phyloP scores from a whole-genome alignment of 2,113 vertebrate genomes.

The Embiotoca jacksoni region DNA sequence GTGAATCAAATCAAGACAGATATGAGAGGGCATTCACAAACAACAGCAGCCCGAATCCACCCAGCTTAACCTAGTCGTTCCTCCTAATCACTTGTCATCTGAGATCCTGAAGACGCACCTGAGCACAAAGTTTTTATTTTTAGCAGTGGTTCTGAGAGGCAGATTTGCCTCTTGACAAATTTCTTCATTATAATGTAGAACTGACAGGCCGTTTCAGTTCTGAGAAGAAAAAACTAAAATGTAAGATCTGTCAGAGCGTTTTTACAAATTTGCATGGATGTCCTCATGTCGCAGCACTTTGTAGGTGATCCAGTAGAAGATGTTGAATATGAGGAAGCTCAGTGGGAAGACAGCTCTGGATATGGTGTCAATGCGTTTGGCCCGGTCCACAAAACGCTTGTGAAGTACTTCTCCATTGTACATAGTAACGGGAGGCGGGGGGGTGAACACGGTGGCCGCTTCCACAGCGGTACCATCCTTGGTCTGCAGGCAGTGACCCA shows the following conservation, averaged over 20 bases:
- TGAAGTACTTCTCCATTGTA: slow-evolving; percentile 82
- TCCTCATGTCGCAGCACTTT: slow-evolving; percentile 93
- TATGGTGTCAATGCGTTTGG: slow-evolving; percentile 94
- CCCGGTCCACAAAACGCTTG: slow-evolving; percentile 88
- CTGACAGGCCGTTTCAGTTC: slow-evolving; percentile 79
- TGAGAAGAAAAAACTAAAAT: slow-evolving; percentile 41
- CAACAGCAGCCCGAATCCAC: slow-evolving; percentile 44
- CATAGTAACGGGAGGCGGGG: slow-evolving; percentile 65
- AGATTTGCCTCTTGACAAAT: slow-evolving; percentile 46
- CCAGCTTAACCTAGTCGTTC: slow-evolving; percentile 38
- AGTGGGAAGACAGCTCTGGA: slow-evolving; percentile 93
- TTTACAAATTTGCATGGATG: slow-evolving; percentile 86
- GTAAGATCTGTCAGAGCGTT: slow-evolving; percentile 30
- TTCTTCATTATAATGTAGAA: slow-evolving; percentile 65
- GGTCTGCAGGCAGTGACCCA: slow-evolving; percentile 89
- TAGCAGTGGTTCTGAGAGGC: slow-evolving; percentile 62
- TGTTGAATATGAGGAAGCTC: slow-evolving; percentile 94
- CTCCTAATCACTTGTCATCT: slow-evolving; percentile 37
- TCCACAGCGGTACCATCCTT: slow-evolving; percentile 83
- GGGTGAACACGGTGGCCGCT: slow-evolving; percentile 76
- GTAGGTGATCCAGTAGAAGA: slow-evolving; percentile 96
- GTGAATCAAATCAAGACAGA: slow-evolving; percentile 50
- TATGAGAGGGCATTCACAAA: slow-evolving; percentile 41
- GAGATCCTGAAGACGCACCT: slow-evolving; percentile 78
- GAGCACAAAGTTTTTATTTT: slow-evolving; percentile 71